These are phyloP conservation scores for Notechis scutatus DNA, from an alignment of 2,113 vertebrate genomes.

Conservation along the genomic window DNA sequence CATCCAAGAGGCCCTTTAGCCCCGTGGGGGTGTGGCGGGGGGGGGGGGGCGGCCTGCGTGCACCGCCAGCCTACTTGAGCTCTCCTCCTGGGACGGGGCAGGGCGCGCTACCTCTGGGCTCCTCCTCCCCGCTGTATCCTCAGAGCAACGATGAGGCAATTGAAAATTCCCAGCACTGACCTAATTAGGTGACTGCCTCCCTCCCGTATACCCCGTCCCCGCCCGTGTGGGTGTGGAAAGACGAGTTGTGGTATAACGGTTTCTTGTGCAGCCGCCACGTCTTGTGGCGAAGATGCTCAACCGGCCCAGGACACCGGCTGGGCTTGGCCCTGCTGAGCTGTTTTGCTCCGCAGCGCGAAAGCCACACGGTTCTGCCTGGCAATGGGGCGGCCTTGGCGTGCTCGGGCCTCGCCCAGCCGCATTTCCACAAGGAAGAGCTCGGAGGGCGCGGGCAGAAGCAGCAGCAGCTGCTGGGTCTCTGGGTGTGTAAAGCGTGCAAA, in stretches of 20 bases:
- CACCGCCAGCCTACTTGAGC: neutral
- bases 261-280: neutral
- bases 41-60: neutral
- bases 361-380: neutral
- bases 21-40: neutral
- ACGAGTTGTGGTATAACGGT: neutral
- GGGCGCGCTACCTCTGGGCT: neutral
- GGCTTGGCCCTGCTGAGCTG: neutral
- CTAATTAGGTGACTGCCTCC: neutral
- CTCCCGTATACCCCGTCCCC: neutral
- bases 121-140: neutral
- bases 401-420: neutral
- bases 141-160: neutral
- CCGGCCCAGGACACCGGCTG: neutral
- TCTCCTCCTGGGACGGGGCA: neutral
- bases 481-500: neutral
- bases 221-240: neutral
- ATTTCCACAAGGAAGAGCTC: neutral
- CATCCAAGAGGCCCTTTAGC: neutral
- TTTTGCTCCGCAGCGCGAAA: neutral
- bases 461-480: neutral
- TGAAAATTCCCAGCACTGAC: neutral
- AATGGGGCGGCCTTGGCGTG: neutral
- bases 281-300: neutral
- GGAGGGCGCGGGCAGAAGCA: neutral